Evolutionary conservation across 1,140 invertebrate species (phyloP).

Genomic region (Zaprionus ghesquierei): DNA sequence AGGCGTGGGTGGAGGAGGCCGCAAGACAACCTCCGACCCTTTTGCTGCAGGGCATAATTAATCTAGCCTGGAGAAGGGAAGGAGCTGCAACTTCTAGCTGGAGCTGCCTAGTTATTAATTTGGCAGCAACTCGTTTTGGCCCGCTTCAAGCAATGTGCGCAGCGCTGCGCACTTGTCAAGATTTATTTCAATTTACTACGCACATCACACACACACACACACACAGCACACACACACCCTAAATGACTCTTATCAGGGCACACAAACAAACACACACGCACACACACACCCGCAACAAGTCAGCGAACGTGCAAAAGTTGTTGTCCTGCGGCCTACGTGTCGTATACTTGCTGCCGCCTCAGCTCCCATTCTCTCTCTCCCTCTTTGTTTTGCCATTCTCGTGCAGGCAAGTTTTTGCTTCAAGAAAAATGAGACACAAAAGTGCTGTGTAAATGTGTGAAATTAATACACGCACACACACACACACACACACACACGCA

Average conservation of each 20-base stretch:
- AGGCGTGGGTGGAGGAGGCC: background rate
- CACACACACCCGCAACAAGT: slow-evolving; percentile 42
- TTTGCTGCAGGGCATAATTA: slow-evolving; percentile 35
- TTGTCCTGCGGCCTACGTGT: slow-evolving; percentile 33
- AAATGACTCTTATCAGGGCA: slow-evolving; percentile 58
- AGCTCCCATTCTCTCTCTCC: no score
- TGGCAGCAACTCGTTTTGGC: slow-evolving; percentile 23
- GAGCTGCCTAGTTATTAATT: slow-evolving; percentile 53
- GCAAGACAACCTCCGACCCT: background rate
- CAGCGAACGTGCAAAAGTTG: slow-evolving; percentile 50
- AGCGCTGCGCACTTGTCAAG: slow-evolving; percentile 52
- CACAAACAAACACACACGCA: slow-evolving; percentile 11
- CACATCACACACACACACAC: slow-evolving; percentile 21
- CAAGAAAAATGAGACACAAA: slow-evolving; percentile 62
- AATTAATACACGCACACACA: slow-evolving; percentile 50
- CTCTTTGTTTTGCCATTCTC: slow-evolving; percentile 10
- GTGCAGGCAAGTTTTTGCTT: slow-evolving; percentile 43
- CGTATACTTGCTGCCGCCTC: slow-evolving; percentile 38
- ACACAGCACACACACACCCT: slow-evolving; percentile 9
- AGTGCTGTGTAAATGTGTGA: slow-evolving; percentile 66
- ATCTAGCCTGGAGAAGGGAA: slow-evolving; percentile 15
- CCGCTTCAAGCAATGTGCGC: slow-evolving; percentile 27
- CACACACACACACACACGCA: slow-evolving; percentile 3
- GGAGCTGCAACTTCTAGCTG: slow-evolving; percentile 21
- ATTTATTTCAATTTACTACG: slow-evolving; percentile 64